A percentile compares a stretch with the other conserved stretches of the same genome.
Conservation (phyloP, 2,113 vertebrate species). For the Choloepus hoffmanni region DNA sequence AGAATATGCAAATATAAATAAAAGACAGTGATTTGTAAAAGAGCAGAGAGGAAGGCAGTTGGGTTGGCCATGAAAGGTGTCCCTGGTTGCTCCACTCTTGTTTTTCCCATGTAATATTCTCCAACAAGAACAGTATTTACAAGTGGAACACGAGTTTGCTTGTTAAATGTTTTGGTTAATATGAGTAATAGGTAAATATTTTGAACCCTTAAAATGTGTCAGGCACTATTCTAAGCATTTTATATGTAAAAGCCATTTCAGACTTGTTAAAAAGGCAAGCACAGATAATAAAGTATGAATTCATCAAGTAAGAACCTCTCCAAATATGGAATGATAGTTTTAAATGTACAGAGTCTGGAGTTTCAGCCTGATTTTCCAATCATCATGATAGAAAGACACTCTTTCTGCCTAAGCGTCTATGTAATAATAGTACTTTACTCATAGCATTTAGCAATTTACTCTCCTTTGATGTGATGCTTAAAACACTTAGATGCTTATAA, state of each 20-base stretch:
- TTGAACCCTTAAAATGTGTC: background rate
- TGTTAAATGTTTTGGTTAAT: background rate
- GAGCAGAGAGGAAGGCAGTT: background rate
- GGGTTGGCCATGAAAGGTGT: background rate
- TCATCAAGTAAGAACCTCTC: background rate
- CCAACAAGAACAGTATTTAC: background rate
- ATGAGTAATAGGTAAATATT: background rate
- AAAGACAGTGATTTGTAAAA: background rate
- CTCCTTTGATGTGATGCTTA: background rate
- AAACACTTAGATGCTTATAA: background rate
- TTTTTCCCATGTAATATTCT: background rate
- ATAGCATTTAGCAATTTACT: background rate
- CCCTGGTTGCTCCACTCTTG: background rate
- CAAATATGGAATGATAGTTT: background rate
- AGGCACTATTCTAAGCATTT: background rate
- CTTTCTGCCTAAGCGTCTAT: background rate
- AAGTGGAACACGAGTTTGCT: background rate
- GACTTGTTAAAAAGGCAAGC: background rate
- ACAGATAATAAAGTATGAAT: background rate
- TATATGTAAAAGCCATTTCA: background rate
- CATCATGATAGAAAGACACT: background rate
- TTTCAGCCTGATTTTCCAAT: background rate
- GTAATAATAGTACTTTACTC: background rate
- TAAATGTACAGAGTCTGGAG: background rate
- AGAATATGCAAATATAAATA: background rate